Evolutionary conservation across 2,113 vertebrate genomes (phyloP).

Genomic region (Hippocampus guttulatus): DNA sequence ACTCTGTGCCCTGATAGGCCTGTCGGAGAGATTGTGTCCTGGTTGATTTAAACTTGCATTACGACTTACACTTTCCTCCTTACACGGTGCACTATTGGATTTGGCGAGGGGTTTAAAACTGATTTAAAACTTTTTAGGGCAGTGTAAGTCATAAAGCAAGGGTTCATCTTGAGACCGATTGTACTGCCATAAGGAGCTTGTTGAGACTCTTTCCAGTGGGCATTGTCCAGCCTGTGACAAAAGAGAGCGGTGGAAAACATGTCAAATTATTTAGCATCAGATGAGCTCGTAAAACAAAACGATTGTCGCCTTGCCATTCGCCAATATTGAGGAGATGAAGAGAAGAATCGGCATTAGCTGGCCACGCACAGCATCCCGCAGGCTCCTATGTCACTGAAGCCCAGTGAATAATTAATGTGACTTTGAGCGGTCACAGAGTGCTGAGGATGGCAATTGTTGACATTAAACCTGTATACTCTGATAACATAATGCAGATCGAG

Average conservation of each 20-base stretch:
- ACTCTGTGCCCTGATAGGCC: conserved; percentile 62
- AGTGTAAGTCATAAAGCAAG: conserved; percentile 74
- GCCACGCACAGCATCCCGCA: conserved; percentile 6
- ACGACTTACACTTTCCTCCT: conserved; percentile 61
- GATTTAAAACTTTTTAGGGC: conserved; percentile 37
- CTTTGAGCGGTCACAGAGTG: conserved; percentile 50
- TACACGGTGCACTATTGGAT: conserved; percentile 26
- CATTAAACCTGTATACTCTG: conserved; percentile 24
- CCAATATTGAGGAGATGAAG: conserved; percentile 5
- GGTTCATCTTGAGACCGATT: conserved; percentile 69
- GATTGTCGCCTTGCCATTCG: conserved; percentile 10
- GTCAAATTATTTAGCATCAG: conserved; percentile 18
- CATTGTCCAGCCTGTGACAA: conserved; percentile 62
- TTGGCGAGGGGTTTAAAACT: conserved; percentile 27
- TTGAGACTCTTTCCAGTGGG: conserved; percentile 70
- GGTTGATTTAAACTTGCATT: conserved; percentile 66
- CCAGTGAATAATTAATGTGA: conserved; percentile 53
- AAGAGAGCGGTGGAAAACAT: conserved; percentile 61
- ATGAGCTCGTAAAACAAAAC: conserved; percentile 1
- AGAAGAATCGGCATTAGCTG: conserved; percentile 17
- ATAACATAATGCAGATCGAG: conserved; percentile 37
- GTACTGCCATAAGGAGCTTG: conserved; percentile 62
- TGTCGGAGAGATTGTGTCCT: conserved; percentile 70
- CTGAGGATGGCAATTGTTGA: conserved; percentile 34
- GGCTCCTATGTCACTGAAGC: conserved; percentile 34